Percentiles rank a stretch among this genome's conserved stretches.
These are phyloP conservation scores for Helicoverpa assulta DNA, from an alignment of 2,888 invertebrate genomes.

Conservation along the genomic window DNA sequence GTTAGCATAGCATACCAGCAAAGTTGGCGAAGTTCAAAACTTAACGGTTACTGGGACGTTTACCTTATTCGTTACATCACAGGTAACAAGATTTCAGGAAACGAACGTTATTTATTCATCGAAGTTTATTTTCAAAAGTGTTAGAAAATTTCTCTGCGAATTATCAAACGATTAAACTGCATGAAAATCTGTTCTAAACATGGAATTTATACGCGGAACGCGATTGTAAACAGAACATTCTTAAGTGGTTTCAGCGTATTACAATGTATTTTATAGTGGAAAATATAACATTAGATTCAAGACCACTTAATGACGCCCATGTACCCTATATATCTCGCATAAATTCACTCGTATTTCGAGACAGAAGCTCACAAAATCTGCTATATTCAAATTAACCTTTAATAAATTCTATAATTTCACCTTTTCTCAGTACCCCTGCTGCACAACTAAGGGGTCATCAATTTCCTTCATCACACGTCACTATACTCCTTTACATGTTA, in stretches of 20 bases:
- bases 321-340: not conserved
- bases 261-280: not conserved
- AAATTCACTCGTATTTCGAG: not conserved
- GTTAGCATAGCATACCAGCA: no score
- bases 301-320: not conserved
- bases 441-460: not conserved
- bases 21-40: no score
- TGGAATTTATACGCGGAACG: not conserved
- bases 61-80: slow-evolving; percentile 19
- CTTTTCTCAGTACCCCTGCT: not conserved
- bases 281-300: not conserved
- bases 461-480: not conserved
- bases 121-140: not conserved
- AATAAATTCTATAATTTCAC: not conserved
- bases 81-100: slow-evolving; percentile 34
- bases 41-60: no score
- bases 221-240: not conserved
- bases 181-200: not conserved
- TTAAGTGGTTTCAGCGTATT: not conserved
- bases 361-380: not conserved
- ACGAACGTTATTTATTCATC: slow-evolving; percentile 17
- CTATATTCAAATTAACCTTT: not conserved
- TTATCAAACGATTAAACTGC: not conserved
- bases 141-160: not conserved
- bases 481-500: not conserved